Base-by-base conservation (phyloP, 2,797 vertebrate species). In the Aeoliscus strigatus region DNA sequence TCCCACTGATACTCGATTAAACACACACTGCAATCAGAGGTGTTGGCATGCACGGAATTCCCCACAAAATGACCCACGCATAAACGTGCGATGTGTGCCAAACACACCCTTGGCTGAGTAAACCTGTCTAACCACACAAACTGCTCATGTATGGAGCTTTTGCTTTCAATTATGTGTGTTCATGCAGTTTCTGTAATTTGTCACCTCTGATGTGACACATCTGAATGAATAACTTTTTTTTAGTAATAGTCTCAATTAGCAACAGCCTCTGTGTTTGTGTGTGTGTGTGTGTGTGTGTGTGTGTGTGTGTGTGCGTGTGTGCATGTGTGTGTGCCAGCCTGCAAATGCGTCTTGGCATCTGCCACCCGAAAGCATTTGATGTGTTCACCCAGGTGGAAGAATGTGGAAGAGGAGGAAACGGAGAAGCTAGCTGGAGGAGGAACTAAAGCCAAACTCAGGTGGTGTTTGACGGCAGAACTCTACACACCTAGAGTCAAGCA, bases 351-450 rank as follows among this genome's bases (percentile, higher is more conserved):
- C n/a, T n/a, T n/a, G n/a, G n/a, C n/a, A 6, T 37, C 24, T 39
- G 26, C 42, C 27, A 16, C 12, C 16, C 9, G 16, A 17, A 6
- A 2, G 31, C 26, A 46, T 14, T 8, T 5, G 27, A 41, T 51
- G 10, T 47, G 18, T 55, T 10, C 6, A 9, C 1, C 13, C 30
- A 2, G 30, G 12, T 27, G 3, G 11, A 39, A 60, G 45, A 51
- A 61, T 45, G 57, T 27, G 18, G 13, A 40, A 47, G 41, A 73
- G 54, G 54, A 63, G 47, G 48, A 60, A 63, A 27, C 35, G 28
- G 8, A 41, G 12, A 35, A 38, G 10, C 42, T 5, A 46, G 12
- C 6, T 32, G 50, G 68, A 63, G 82, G 81, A 51, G 82, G 80
- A 48, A 44, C 71, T 31, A 12, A 14, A 42, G 39, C 43, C 37